These are phyloP conservation scores for Carpatolechia fugitivella DNA, from an alignment of 2,888 invertebrate species.

Conservation along the genomic window DNA sequence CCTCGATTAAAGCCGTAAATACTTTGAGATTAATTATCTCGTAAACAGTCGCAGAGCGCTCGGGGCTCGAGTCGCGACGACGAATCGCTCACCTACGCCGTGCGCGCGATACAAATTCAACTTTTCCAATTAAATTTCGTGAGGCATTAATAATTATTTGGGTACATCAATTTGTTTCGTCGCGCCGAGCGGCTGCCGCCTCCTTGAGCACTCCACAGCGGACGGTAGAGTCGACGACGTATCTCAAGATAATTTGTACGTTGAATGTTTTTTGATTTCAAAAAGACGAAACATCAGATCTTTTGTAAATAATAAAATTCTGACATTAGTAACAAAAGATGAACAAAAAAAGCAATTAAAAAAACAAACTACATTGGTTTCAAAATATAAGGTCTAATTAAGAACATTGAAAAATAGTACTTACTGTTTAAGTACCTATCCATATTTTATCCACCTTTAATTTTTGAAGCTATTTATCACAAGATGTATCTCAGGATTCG, in stretches of 20 bases:
- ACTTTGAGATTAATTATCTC: constrained; percentile 80
- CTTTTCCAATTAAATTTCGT: constrained; percentile 81
- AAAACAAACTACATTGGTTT: too few relatives aligned
- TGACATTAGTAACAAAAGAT: too few relatives aligned
- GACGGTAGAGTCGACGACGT: constrained; percentile 23
- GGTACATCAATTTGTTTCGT: constrained; percentile 81
- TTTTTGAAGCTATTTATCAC: constrained; percentile 29
- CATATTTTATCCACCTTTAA: too few relatives aligned
- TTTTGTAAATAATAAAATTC: too few relatives aligned
- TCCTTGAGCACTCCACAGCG: constrained; percentile 28
- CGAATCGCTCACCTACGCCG: constrained; percentile 78
- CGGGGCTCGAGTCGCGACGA: constrained; percentile 42
- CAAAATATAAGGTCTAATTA: too few relatives aligned
- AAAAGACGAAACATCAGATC: too few relatives aligned
- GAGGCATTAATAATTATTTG: constrained; percentile 81
- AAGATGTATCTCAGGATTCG: constrained; percentile 44
- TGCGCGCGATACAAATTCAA: constrained; percentile 79
- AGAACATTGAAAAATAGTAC: too few relatives aligned
- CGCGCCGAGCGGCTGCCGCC: constrained; percentile 57
- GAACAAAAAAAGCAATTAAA: too few relatives aligned
- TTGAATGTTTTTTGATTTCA: too few relatives aligned
- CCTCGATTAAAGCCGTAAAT: constrained; percentile 80
- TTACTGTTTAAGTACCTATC: too few relatives aligned
- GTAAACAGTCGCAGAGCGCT: constrained; percentile 73
- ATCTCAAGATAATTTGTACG: constrained; percentile 32